Evolutionary conservation across 2,888 invertebrate species (phyloP), one percentile per base, ranked within the genome.

Genomic region (Liposcelis brunnea): DNA sequence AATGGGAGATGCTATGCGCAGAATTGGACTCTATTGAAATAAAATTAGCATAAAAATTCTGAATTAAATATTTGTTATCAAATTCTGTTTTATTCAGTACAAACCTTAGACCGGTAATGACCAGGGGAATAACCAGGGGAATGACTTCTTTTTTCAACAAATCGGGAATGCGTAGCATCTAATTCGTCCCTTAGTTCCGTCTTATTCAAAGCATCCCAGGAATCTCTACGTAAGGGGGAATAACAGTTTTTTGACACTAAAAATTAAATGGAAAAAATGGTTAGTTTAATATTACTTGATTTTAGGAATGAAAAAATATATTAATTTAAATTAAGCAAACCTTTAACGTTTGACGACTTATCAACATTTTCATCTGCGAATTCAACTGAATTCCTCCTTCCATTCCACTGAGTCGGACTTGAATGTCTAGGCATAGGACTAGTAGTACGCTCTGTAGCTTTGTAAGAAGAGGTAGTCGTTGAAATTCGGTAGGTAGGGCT

Each of bases 141-240:
- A 26, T 26, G 8, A 26, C 26, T 26, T 8, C 26, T 4, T 8
- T 8, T 26, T 26, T 26, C 26, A 8, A 8, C 8, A 40, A 59
- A 61, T 42, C 56, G 53, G 37, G 59, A 58, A 33, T 59, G 56
- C 2, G 48, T 50, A 3, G 55, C 53, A 44, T 59, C 61, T 1
- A 38, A 21, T 38, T 45, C 48, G 38, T 38, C 38, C 4, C 10
- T 32, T 16, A 81, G 77, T 56, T 80, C 75, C 1, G 84, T 84
- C 61, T 83, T 84, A 46, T 81, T 79, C 46, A 85, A 74, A 5
- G 79, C 75, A 56, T 86, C 85, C 84, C 85, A 85, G 18, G 83
- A 81, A 55, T 85, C 84, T 43, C 77, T 70, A 48, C 81, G 68
- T 0, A 70, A 65, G 2, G 37, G 7, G 10, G 32, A 32, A 12